Evolutionary conservation across 2,113 vertebrate genomes (phyloP), one percentile per base, ranked within the genome.

Genomic region (Misgurnus anguillicaudatus): DNA sequence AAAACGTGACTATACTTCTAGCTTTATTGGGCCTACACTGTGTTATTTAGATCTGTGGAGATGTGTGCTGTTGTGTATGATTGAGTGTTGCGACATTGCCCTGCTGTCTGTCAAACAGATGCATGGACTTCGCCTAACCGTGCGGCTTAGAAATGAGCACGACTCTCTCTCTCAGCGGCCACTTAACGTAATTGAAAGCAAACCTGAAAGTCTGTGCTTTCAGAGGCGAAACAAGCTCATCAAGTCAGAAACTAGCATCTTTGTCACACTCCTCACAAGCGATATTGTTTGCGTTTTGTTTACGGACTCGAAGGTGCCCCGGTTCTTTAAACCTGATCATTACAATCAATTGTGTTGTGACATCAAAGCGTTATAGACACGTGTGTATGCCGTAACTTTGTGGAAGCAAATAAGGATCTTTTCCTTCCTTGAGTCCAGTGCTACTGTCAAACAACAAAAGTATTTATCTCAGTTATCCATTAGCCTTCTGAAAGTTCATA

Each of bases 111-210:
- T 63, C 78, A 57, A 6, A 70, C 53, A 72, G 78, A 79, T 13
- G 47, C 68, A 63, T 64, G 57, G 47, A 72, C 60, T 72, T 36
- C 16, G 39, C 5, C 5, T 38, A 36, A 58, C 67, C 58, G 4
- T 42, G 47, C 60, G 4, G 9, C 17, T 39, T 57, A 71, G n/a
- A 63, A 78, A 78, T 14, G 51, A 68, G 36, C 48, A 17, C 48
- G 0, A 31, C 61, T 60, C 42, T 70, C 31, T 4, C 14, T 71
- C 57, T 64, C 68, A 39, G 58, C n/a, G 47, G 36, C 60, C 68
- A 79, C 78, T 79, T 79, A 79, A 55, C 63, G 58, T 79, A 79
- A 79, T 65, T 72, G 78, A 73, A 79, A 57, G 36, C 51, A 64
- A 51, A 51, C 69, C 64, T 42, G 60, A 17, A 62, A 45, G 75